Percentiles rank a stretch among this genome's conserved stretches.
Conservation (phyloP, 2,113 vertebrate species). For the Arothron firmamentum region DNA sequence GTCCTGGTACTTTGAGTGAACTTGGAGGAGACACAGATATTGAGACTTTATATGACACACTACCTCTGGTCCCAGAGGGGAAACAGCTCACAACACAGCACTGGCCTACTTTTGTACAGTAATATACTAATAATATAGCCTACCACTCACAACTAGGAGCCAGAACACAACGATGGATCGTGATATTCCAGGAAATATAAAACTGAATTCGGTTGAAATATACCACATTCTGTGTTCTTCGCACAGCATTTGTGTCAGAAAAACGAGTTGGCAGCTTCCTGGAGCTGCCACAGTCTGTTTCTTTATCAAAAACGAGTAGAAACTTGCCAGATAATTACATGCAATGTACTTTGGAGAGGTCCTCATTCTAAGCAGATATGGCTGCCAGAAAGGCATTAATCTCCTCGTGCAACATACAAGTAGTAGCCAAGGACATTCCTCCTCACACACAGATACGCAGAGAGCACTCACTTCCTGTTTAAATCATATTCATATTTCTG, state of each 20-base stretch:
- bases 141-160: slow-evolving; percentile 26
- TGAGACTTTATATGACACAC: slow-evolving; percentile 57
- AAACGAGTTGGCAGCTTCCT: slow-evolving; percentile 10
- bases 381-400: slow-evolving; percentile 70
- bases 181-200: neutral
- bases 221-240: slow-evolving; percentile 3
- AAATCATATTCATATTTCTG: slow-evolving; percentile 72
- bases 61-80: slow-evolving; percentile 52
- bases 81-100: slow-evolving; percentile 38
- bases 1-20: slow-evolving; percentile 46
- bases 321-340: slow-evolving; percentile 62
- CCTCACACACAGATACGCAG: neutral
- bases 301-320: slow-evolving; percentile 54
- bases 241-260: slow-evolving; percentile 7
- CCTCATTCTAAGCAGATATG: slow-evolving; percentile 63
- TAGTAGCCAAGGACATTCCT: slow-evolving; percentile 58
- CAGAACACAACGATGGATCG: neutral
- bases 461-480: slow-evolving; percentile 48
- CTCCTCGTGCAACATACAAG: slow-evolving; percentile 59
- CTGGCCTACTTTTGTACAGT: slow-evolving; percentile 52
- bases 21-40: slow-evolving; percentile 52
- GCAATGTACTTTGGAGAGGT: slow-evolving; percentile 53
- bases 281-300: slow-evolving; percentile 27
- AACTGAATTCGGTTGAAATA: too few species aligned
- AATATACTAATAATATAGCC: slow-evolving; percentile 28